Evolutionary conservation across 2,797 vertebrate genomes (phyloP).

Genomic region (Neosilurus mollespiculum): DNA sequence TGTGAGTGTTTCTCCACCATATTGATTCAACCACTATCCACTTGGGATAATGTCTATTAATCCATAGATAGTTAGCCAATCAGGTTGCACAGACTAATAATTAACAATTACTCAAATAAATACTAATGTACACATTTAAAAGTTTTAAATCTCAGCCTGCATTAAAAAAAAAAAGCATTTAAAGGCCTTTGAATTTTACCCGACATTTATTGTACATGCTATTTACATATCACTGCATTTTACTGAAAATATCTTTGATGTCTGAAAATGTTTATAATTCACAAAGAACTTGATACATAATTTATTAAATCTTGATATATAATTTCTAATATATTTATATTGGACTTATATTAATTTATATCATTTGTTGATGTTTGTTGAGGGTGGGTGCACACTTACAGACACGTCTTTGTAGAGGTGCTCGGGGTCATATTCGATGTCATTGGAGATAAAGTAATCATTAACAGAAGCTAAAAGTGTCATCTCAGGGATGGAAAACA

Average conservation of each 20-base stretch:
- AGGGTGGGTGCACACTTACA: conserved; percentile 63
- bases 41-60: too few species aligned
- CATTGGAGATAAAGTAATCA: conserved; percentile 80
- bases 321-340: background rate
- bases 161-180: background rate
- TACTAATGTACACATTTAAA: background rate
- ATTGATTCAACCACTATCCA: too few species aligned
- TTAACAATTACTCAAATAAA: too few species aligned
- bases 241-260: too few species aligned
- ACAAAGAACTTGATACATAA: background rate
- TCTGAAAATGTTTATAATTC: background rate
- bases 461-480: conserved; percentile 80
- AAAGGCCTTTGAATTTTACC: background rate
- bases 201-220: background rate
- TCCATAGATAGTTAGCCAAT: too few species aligned
- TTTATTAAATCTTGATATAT: too few species aligned
- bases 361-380: background rate
- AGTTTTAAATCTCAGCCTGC: background rate
- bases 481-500: conserved; percentile 87
- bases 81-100: too few species aligned
- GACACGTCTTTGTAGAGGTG: conserved; percentile 86
- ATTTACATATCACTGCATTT: background rate
- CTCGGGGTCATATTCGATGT: conserved; percentile 83
- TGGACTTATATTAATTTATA: background rate
- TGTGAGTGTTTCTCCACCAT: too few species aligned